phyloP scores from a whole-genome alignment of 1,140 invertebrate species.

The Cephus cinctus region DNA sequence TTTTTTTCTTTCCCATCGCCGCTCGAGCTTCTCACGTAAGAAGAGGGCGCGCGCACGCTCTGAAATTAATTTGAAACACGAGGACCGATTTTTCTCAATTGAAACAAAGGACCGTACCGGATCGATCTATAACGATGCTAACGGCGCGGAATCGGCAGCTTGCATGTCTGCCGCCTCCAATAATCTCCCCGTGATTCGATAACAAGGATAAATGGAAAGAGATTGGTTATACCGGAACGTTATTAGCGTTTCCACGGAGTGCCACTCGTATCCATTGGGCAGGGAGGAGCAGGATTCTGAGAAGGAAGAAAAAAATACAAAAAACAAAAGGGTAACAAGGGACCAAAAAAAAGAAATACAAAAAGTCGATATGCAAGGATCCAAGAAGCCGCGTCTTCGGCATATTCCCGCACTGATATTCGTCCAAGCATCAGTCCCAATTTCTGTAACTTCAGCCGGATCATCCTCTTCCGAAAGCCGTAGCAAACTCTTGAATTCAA shows the following conservation, averaged over 20 bases:
- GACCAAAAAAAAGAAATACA: no score
- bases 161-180: not conserved
- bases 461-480: no score
- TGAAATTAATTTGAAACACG: not conserved
- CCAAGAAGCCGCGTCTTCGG: no score
- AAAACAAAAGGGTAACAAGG: constrained; percentile 16
- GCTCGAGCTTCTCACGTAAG: not conserved
- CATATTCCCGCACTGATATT: no score
- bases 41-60: not conserved
- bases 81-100: not conserved
- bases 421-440: no score
- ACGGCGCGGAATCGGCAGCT: not conserved
- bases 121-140: not conserved
- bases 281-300: not conserved
- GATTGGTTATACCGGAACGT: constrained; percentile 17
- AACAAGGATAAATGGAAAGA: constrained; percentile 5
- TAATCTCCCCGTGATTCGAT: not conserved
- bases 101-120: not conserved
- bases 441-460: no score
- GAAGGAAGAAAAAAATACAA: constrained; percentile 14
- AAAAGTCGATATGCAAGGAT: no score
- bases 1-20: not conserved
- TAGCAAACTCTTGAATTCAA: no score
- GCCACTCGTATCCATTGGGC: constrained; percentile 9
- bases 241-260: constrained; percentile 25